Evolutionary conservation across 2,113 vertebrate species (phyloP), one percentile per base, ranked within the genome.

Genomic region (Quiscalus mexicanus): DNA sequence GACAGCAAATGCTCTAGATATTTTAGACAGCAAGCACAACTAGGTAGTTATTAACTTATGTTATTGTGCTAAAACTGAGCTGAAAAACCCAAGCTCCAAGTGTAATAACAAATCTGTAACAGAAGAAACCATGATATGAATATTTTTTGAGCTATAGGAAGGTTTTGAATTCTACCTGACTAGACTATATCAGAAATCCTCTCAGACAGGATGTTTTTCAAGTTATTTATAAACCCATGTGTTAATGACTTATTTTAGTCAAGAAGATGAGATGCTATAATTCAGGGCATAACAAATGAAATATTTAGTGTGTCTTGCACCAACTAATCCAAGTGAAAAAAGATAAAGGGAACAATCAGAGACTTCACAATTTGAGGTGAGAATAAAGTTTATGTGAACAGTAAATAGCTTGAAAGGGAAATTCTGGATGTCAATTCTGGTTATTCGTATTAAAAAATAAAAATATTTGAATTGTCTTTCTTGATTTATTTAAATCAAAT

Each of bases 81-180:
- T 37, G 15, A 93, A 90, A 83, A 42, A 90, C 37, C 37, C 37
- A 37, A 37, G 59, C 62, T 77, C 39, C 67, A 69, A 85, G 70
- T 2, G 3, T n/a, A 88, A 80, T 65, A 91, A 78, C 63, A 25
- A 86, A 83, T 42, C 67, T 85, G 49, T 58, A 65, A 90, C 25
- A 90, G 45, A 37, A 94, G 70, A 93, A 96, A 83, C 41, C 20
- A 63, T 25, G 21, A 70, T 45, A 65, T 58, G 45, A 65, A 56
- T 93, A 94, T 83, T 96, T 96, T 96, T 83, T 83, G 55, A 92
- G n/a, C 41, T 30, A 65, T 27, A 90, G 22, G 45, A 93, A 90
- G 65, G 71, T 65, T 95, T 94, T 83, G 4, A 93, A 88, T 88
- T 85, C 75, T 73, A 2, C 15, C 63, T 76, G 82, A 65, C 62